These are phyloP conservation scores for Nesoenas mayeri DNA, from an alignment of 2,113 vertebrate species.

Conservation along the genomic window DNA sequence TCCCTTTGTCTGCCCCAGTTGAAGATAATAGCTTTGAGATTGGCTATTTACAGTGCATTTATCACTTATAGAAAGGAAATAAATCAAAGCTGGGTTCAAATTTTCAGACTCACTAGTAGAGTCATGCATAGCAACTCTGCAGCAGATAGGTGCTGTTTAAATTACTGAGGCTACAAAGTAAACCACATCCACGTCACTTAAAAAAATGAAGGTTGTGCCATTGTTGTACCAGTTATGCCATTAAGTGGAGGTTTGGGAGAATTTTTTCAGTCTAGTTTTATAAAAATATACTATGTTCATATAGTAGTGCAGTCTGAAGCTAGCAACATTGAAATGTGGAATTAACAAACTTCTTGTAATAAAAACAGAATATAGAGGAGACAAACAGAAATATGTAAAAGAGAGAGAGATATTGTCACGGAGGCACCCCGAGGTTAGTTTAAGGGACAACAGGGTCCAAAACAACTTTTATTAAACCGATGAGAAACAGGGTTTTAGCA, in stretches of 20 bases:
- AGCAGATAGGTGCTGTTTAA: conserved; percentile 79
- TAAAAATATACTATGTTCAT: neutral
- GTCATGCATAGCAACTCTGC: conserved; percentile 68
- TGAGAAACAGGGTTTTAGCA: too few species aligned
- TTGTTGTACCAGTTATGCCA: conserved; percentile 68
- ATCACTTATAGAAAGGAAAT: conserved; percentile 82
- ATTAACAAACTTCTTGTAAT: conserved; percentile 30
- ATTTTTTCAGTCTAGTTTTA: neutral
- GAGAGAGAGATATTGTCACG: neutral
- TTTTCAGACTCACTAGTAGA: conserved; percentile 66
- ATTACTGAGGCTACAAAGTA: conserved; percentile 74
- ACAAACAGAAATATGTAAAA: neutral
- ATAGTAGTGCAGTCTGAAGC: neutral
- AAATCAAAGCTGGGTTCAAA: conserved; percentile 75
- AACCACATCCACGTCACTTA: conserved; percentile 73
- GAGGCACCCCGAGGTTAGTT: too few species aligned
- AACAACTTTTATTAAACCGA: too few species aligned
- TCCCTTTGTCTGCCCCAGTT: conserved; percentile 72
- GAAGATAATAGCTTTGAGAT: conserved; percentile 84
- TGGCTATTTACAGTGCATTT: conserved; percentile 85
- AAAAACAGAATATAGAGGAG: neutral
- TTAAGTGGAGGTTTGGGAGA: conserved; percentile 37
- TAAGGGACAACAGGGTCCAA: too few species aligned
- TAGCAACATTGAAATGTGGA: neutral
- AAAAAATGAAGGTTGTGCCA: conserved; percentile 70